Conservation (phyloP, 2,797 vertebrate genomes). For the Melanotaenia trifasciata region DNA sequence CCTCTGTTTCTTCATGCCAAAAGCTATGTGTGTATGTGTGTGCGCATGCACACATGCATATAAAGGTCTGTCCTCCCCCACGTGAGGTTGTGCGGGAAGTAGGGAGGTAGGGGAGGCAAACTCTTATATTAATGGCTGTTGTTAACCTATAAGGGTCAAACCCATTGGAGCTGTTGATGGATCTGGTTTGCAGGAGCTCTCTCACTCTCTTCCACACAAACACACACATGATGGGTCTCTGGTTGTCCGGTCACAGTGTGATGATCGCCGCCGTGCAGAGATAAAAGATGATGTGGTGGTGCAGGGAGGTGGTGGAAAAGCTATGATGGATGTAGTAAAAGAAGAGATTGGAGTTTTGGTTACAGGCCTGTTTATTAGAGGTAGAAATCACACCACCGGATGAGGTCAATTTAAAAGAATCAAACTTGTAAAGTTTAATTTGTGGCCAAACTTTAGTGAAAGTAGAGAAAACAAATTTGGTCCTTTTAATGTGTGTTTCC, state of each 20-base stretch:
- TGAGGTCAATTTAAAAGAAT: slow-evolving; percentile 3
- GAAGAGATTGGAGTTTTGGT: slow-evolving; percentile 21
- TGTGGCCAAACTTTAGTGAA: no score
- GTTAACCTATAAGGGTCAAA: slow-evolving; percentile 97
- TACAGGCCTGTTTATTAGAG: slow-evolving; percentile 15
- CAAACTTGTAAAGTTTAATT: no score
- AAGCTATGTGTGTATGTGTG: slow-evolving; percentile 30
- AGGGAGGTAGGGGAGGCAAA: slow-evolving; percentile 74
- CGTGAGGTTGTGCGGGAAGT: slow-evolving; percentile 57
- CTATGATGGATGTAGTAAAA: slow-evolving; percentile 25
- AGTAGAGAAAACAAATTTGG: background rate
- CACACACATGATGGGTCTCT: slow-evolving; percentile 85
- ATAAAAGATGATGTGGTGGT: slow-evolving; percentile 68
- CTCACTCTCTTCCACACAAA: slow-evolving; percentile 8
- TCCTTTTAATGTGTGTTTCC: background rate
- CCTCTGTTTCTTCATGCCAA: slow-evolving; percentile 70
- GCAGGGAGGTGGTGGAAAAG: slow-evolving; percentile 49
- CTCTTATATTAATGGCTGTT: slow-evolving; percentile 94
- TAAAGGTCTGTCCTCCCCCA: slow-evolving; percentile 66
- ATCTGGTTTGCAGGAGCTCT: slow-evolving; percentile 90
- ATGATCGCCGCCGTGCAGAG: slow-evolving; percentile 35
- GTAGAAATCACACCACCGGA: background rate
- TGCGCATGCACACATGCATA: slow-evolving; percentile 44
- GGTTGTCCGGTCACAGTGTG: slow-evolving; percentile 62
- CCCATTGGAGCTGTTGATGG: slow-evolving; percentile 95